Evolutionary conservation across 2,888 invertebrate species (phyloP).

Genomic region (Prenolepis imparis): DNA sequence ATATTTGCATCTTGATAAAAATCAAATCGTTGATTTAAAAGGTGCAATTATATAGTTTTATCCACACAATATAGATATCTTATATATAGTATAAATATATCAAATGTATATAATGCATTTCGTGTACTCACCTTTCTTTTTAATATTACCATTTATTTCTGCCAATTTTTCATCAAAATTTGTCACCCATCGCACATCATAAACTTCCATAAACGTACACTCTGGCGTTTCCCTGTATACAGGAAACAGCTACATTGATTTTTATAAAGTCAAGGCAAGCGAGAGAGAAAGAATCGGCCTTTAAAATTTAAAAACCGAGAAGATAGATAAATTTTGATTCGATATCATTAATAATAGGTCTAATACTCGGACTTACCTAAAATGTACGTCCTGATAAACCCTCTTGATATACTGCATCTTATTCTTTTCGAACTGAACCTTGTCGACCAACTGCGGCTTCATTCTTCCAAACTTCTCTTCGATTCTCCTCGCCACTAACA

Average conservation of each 20-base stretch:
- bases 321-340: neutral
- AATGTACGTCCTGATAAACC: constrained; percentile 90
- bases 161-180: constrained; percentile 85
- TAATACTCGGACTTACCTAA: constrained; percentile 85
- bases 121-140: constrained; percentile 83
- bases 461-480: constrained; percentile 92
- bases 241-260: constrained; percentile 80
- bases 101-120: constrained; percentile 35
- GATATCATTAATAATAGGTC: neutral
- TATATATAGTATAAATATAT: neutral
- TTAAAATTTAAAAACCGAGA: constrained; percentile 10
- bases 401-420: constrained; percentile 88
- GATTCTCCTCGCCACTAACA: constrained; percentile 89
- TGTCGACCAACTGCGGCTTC: constrained; percentile 89
- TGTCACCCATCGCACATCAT: constrained; percentile 85
- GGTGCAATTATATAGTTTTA: constrained; percentile 35
- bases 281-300: too few relatives aligned
- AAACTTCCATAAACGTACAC: constrained; percentile 86
- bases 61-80: neutral
- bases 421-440: constrained; percentile 90
- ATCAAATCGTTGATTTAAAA: constrained; percentile 41
- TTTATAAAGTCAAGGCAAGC: constrained; percentile 34
- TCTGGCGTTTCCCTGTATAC: constrained; percentile 86
- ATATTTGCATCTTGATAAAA: constrained; percentile 72
- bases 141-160: constrained; percentile 77